A percentile compares a stretch with the other conserved stretches of the same genome.
phyloP scores from a whole-genome alignment of 1,140 invertebrate species.

The Microplitis mediator region DNA sequence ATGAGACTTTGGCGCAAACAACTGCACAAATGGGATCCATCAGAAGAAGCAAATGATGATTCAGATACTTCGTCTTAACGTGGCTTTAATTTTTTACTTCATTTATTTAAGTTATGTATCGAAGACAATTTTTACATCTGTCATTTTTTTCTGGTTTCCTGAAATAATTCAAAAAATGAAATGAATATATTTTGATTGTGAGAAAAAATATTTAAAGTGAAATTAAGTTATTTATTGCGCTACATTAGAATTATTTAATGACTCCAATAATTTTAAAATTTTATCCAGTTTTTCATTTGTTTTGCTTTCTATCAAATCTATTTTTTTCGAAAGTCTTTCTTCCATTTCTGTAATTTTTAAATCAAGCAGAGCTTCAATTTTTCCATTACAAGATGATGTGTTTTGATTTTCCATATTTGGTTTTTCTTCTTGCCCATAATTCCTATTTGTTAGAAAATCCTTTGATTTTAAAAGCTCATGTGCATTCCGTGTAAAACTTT shows the following conservation, averaged over 20 bases:
- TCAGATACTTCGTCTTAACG: constrained; percentile 11
- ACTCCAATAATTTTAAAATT: constrained; percentile 41
- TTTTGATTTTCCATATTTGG: neutral
- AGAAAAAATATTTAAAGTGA: constrained; percentile 7
- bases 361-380: constrained; percentile 47
- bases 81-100: neutral
- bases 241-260: neutral
- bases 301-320: constrained; percentile 45
- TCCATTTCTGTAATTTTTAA: constrained; percentile 54
- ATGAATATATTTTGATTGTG: neutral
- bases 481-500: neutral
- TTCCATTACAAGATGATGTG: constrained; percentile 21
- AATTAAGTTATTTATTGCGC: neutral
- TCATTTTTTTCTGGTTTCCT: no score
- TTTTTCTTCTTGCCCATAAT: neutral
- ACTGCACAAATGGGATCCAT: constrained; percentile 82
- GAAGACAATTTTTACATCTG: neutral
- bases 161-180: no score
- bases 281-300: constrained; percentile 51
- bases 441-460: no score
- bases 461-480: no score
- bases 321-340: constrained; percentile 44
- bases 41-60: constrained; percentile 43
- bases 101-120: neutral
- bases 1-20: constrained; percentile 86